Base-by-base conservation (phyloP, 2,797 vertebrate genomes). In the Anniella stebbinsi region DNA sequence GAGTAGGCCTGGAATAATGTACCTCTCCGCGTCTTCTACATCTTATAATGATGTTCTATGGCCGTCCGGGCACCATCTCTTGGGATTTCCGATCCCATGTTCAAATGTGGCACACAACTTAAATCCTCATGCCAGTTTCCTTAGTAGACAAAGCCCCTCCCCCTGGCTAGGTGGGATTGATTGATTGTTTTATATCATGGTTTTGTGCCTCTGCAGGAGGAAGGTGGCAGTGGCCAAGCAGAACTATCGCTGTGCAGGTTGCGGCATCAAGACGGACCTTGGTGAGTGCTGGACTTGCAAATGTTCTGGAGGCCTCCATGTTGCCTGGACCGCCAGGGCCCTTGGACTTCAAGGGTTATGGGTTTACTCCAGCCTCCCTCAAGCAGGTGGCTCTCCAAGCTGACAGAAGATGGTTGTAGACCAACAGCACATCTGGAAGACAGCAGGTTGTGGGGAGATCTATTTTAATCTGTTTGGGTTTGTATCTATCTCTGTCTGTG, bases 171-270 rank as follows among this genome's bases (percentile, higher is more conserved):
- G 9, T 48, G 85, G 66, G 91, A 0, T 54, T 63, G 51, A 23
- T 21, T 7, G 4, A 5, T 51, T 28, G 45, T 28, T 10, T 33
- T 25, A 84, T 63, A 15, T 66, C 28, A 0, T 3, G 69, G 1
- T 67, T 51, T 89, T 94, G 25, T 92, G 54, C 90, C 54, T 93
- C 84, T 33, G 86, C 94, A 99, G 99, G 97, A 99, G 98, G 95
- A 99, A 99, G 93, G 97, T 99, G 54, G 96, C 98, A 0, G 98
- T 99, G 75, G 98, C 98, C 33, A 99, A 99, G 95, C 99, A 99
- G 97, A 99, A 99, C 97, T 99, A 98, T 94, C 98, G 99, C 81
- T 99, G 99, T 81, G 99, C 99, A 1, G 99, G 99, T 23, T 99
- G 99, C 89, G 99, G 99, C 82, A 99, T 98, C 93, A 98, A 98